A percentile compares a stretch with the other conserved stretches of the same genome.
Evolutionary conservation across 2,888 invertebrate species (phyloP).

Genomic region (Cremastinae sp.): DNA sequence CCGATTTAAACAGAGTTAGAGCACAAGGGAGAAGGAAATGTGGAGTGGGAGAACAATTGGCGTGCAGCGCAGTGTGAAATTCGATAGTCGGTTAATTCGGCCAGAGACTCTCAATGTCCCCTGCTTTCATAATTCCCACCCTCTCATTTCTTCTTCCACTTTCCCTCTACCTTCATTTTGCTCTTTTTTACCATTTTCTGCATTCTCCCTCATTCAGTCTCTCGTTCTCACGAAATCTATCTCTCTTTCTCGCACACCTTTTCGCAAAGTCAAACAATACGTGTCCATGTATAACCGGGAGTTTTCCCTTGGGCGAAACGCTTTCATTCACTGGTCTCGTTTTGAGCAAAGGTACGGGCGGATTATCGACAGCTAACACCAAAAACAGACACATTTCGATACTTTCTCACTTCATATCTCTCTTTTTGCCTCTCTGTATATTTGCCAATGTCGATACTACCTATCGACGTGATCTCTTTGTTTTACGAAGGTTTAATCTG

Average conservation of each 20-base stretch:
- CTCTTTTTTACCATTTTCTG: neutral
- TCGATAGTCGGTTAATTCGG: constrained; percentile 60
- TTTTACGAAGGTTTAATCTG: too few relatives aligned
- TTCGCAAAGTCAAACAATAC: constrained; percentile 1
- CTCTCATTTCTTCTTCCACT: constrained; percentile 16
- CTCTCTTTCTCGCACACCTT: constrained; percentile 23
- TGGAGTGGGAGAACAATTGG: constrained; percentile 43
- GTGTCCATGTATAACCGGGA: constrained; percentile 8
- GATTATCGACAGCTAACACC: constrained; percentile 48
- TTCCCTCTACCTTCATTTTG: constrained; percentile 22
- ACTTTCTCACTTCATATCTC: constrained; percentile 4
- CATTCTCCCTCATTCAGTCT: constrained; percentile 19
- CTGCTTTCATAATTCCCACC: constrained; percentile 49
- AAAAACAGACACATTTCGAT: constrained; percentile 34
- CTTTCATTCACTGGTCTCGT: constrained; percentile 31
- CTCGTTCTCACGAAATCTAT: too few relatives aligned
- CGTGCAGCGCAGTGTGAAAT: constrained; percentile 41
- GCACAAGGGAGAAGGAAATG: constrained; percentile 25
- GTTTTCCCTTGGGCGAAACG: constrained; percentile 33
- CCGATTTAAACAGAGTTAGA: constrained; percentile 47
- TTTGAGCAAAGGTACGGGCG: constrained; percentile 48
- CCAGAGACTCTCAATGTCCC: constrained; percentile 40
- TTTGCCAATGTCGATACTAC: neutral
- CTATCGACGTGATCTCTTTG: neutral
- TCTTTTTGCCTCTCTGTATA: neutral